These are phyloP conservation scores for Ceratina australensis DNA, from an alignment of 1,140 invertebrate species.

Conservation along the genomic window DNA sequence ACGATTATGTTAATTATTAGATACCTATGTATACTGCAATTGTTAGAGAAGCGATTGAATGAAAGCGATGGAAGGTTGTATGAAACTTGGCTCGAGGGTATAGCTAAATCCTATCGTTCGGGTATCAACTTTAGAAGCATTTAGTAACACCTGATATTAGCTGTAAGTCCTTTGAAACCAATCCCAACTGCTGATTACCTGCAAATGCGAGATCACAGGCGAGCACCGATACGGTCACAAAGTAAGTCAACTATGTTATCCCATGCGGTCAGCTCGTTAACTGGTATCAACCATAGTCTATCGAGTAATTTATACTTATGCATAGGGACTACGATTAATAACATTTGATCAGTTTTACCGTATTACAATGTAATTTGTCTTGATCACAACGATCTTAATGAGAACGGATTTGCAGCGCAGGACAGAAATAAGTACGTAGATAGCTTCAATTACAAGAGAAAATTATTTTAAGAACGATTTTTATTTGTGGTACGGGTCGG, in stretches of 20 bases:
- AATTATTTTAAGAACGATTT: background rate
- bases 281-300: slow-evolving; percentile 48
- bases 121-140: background rate
- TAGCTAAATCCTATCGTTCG: no score
- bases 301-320: slow-evolving; percentile 49
- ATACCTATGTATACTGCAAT: no score
- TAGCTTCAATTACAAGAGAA: background rate
- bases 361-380: background rate
- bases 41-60: background rate
- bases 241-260: slow-evolving; percentile 49
- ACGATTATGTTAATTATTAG: no score
- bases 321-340: slow-evolving; percentile 52
- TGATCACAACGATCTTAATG: slow-evolving; percentile 2
- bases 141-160: background rate
- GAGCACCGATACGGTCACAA: slow-evolving; percentile 31
- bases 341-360: slow-evolving; percentile 43
- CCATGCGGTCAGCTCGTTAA: slow-evolving; percentile 63
- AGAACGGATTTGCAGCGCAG: background rate
- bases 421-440: background rate
- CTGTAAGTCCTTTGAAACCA: slow-evolving; percentile 48
- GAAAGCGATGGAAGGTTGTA: no score
- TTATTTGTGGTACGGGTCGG: background rate
- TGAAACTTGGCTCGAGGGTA: background rate
- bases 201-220: slow-evolving; percentile 59
- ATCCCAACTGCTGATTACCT: slow-evolving; percentile 56